Conservation (phyloP, 2,113 vertebrate species). For the Pollimyrus isidori region DNA sequence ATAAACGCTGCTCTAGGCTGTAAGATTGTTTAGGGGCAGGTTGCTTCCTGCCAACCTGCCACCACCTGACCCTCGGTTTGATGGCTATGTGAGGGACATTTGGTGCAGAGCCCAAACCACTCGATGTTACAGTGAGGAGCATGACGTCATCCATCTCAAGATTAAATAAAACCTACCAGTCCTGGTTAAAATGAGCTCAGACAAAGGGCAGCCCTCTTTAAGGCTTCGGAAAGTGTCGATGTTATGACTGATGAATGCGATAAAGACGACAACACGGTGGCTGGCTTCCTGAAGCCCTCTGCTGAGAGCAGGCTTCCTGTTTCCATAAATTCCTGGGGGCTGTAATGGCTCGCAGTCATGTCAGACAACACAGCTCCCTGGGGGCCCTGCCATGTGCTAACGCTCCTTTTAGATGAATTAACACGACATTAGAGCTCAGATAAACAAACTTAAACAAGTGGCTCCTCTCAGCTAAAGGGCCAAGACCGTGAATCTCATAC, state of each 20-base stretch:
- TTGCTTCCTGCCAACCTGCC: constrained; percentile 13
- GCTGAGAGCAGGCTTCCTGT: neutral
- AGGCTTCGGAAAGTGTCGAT: neutral
- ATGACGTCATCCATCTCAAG: constrained; percentile 30
- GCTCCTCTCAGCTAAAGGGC: neutral
- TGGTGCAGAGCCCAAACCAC: constrained; percentile 45
- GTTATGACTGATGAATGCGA: neutral
- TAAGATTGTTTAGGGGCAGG: constrained; percentile 45
- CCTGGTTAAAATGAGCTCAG: constrained; percentile 10
- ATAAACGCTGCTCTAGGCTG: neutral
- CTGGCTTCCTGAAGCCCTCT: neutral
- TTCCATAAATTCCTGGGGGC: neutral
- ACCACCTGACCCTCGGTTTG: neutral
- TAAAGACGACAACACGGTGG: neutral
- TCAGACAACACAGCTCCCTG: neutral
- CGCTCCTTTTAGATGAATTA: neutral
- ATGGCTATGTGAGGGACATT: neutral
- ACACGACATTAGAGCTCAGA: neutral
- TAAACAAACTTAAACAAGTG: constrained; percentile 9
- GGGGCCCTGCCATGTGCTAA: neutral
- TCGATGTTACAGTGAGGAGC: constrained; percentile 51
- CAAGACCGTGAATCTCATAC: neutral
- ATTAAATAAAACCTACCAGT: constrained; percentile 27
- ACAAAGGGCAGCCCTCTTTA: neutral
- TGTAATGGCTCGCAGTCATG: neutral